Conservation (phyloP, 2,888 invertebrate species). For the Hypomecis atomaria region DNA sequence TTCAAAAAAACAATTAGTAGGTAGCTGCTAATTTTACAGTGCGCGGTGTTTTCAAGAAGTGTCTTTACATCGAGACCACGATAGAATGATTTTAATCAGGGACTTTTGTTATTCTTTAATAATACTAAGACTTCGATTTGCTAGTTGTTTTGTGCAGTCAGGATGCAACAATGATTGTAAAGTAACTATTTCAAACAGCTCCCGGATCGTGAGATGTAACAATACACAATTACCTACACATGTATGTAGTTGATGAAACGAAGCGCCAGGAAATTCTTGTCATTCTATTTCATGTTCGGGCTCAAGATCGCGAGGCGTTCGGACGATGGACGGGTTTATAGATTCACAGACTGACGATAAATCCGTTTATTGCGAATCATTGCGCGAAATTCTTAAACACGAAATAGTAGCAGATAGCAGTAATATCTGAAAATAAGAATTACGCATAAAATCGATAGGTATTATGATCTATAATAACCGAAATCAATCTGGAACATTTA, state of each 20-base stretch:
- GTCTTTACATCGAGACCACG: no score
- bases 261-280: constrained; percentile 24
- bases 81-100: no score
- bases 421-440: constrained; percentile 5
- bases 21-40: no score
- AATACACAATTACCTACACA: constrained; percentile 6
- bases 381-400: background rate
- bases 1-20: no score
- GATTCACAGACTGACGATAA: constrained; percentile 14
- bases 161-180: background rate
- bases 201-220: constrained; percentile 11
- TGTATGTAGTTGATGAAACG: constrained; percentile 13
- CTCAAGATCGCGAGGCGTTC: constrained; percentile 14
- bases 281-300: constrained; percentile 13
- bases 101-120: no score
- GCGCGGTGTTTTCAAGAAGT: no score
- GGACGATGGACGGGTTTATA: constrained; percentile 16
- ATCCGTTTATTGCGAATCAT: constrained; percentile 18
- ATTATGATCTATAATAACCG: background rate
- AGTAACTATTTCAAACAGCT: constrained; percentile 9
- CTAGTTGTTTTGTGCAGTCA: no score
- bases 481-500: background rate
- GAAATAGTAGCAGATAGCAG: background rate
- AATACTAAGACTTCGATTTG: no score
- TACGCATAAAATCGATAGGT: background rate